Evolutionary conservation across 1,140 invertebrate genomes (phyloP), one percentile per base, ranked within the genome.

Genomic region (Popillia japonica): DNA sequence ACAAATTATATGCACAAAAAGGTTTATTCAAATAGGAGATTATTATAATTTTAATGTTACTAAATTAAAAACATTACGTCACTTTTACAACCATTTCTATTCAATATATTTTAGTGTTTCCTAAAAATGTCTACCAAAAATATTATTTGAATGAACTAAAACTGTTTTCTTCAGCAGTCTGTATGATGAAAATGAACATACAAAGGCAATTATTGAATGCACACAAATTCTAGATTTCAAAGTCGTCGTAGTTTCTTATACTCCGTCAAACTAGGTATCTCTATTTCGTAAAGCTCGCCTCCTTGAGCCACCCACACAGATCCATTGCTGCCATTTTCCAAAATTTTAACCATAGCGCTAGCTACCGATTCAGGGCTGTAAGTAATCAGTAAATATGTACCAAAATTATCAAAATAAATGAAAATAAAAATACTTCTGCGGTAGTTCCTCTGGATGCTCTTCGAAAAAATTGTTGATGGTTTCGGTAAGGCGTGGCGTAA

Each of bases 241-340:
- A 55, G 48, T 55, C 6, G 11, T 14, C 48, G 48, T 55, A 55
- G 6, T 6, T 7, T n/a, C 17, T 55, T 55, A 6, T 55, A 55
- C 0, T 55, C 48, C 6, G 11, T n/a, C 6, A 6, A 55, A 55
- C 7, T n/a, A 14, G 48, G 48, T 17, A 55, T 14, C 14, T 55
- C 48, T 17, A 55, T 17, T 17, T 55, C 48, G 17, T 6, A 17
- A 55, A 55, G 48, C 17, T 55, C 48, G 2, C 48, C 76, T 48
- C 74, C 77, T 59, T 80, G 55, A 61, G 80, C 83, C 20, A 89
- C 86, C 88, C 88, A 89, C 0, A 88, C 80, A 40, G 85, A 88
- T 10, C 87, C 87, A 55, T 87, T 89, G 44, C 86, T 83, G 0
- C 87, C 88, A 48, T 86, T 85, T 64, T 84, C 84, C 34, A 89